Percentiles rank a stretch among this genome's conserved stretches.
These are phyloP conservation scores for Macaria notata DNA, from an alignment of 2,888 invertebrate genomes.

Conservation along the genomic window DNA sequence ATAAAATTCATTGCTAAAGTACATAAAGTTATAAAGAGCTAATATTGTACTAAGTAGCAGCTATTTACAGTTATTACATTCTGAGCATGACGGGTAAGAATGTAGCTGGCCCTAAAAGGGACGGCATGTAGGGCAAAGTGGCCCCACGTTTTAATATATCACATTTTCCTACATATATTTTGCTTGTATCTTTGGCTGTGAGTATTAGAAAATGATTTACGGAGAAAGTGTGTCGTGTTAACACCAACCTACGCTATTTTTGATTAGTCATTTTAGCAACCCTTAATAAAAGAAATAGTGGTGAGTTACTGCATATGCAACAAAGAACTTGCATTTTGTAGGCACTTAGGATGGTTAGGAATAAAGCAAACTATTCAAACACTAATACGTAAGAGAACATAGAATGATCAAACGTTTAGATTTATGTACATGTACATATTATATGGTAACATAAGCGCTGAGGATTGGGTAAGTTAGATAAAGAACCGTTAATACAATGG, in stretches of 20 bases:
- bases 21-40: slow-evolving; percentile 18
- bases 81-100: slow-evolving; percentile 25
- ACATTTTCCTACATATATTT: slow-evolving; percentile 18
- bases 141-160: slow-evolving; percentile 24
- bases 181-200: slow-evolving; percentile 11
- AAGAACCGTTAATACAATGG: slow-evolving; percentile 21
- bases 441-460: no score
- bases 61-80: slow-evolving; percentile 27
- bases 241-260: neutral
- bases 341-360: no score
- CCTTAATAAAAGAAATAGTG: no score
- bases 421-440: no score
- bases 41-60: slow-evolving; percentile 28
- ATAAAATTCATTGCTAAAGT: slow-evolving; percentile 13
- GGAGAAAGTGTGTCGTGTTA: neutral
- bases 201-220: slow-evolving; percentile 11
- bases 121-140: slow-evolving; percentile 26
- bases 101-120: slow-evolving; percentile 24
- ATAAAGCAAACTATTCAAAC: no score
- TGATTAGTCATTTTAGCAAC: neutral
- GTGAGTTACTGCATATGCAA: no score
- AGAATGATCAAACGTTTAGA: no score
- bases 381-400: no score
- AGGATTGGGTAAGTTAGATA: slow-evolving; percentile 11
- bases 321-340: no score